Evolutionary conservation across 1,140 invertebrate genomes (phyloP).

Genomic region (Chironomus striatipennis): DNA sequence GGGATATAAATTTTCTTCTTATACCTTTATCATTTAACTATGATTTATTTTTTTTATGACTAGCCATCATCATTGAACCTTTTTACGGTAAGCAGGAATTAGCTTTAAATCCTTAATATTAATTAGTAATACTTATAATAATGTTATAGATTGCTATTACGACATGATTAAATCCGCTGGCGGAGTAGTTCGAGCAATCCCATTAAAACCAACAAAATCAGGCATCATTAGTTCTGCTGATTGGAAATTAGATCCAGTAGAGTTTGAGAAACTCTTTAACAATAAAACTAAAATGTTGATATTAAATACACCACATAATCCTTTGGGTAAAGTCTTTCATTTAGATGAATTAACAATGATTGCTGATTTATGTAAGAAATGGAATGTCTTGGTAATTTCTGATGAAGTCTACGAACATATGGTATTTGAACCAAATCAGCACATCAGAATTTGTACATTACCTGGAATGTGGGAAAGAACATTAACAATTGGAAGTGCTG

Average conservation of each 20-base stretch:
- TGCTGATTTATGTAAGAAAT: constrained; percentile 82
- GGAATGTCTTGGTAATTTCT: constrained; percentile 83
- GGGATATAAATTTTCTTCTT: no score
- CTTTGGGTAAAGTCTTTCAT: constrained; percentile 83
- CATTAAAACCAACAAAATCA: constrained; percentile 55
- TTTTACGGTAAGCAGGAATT: constrained; percentile 62
- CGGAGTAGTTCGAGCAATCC: constrained; percentile 78
- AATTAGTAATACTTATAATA: no score
- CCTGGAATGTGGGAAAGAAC: constrained; percentile 98
- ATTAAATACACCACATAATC: constrained; percentile 95
- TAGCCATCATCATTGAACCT: constrained; percentile 97
- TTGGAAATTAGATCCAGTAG: constrained; percentile 79
- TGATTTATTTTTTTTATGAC: no score
- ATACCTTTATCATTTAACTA: no score
- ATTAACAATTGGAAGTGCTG: constrained; percentile 93
- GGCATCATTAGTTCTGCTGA: constrained; percentile 59
- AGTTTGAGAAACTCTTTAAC: constrained; percentile 78
- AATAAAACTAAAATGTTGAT: constrained; percentile 90
- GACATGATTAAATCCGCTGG: constrained; percentile 87
- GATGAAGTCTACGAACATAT: constrained; percentile 99
- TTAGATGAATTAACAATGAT: constrained; percentile 65
- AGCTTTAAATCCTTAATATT: no score
- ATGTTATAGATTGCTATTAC: constrained; percentile 70
- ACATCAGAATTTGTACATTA: constrained; percentile 85
- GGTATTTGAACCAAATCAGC: constrained; percentile 75